Base-by-base conservation (phyloP, 2,888 invertebrate species). In the Aplocera efformata region DNA sequence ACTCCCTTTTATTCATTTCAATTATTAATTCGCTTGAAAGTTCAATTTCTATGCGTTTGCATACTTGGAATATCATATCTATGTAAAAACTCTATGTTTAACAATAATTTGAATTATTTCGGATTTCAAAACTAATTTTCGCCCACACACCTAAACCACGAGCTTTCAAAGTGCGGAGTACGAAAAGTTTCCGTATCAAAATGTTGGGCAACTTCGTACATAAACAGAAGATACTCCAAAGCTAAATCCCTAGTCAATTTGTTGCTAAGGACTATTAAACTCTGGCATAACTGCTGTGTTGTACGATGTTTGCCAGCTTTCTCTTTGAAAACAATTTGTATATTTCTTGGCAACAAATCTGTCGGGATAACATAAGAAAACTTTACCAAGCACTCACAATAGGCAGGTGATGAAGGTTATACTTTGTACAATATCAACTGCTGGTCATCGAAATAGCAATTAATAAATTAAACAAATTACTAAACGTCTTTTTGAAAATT, bases 101-200 rank as follows among this genome's bases (percentile, higher is more conserved):
- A n/a, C n/a, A n/a, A n/a, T n/a, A n/a, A n/a, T n/a, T n/a, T n/a
- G n/a, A n/a, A n/a, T n/a, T n/a, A n/a, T n/a, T n/a, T n/a, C 28
- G 28, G 39, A 27, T 35, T 28, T 21, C 22, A 6, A 29, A 7
- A 8, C 8, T 7, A 35, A 32, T 21, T 33, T 43, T 36, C 32
- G 32, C 32, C 30, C 26, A 31, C 22, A 7, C 13, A 26, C 21
- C 34, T 10, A 23, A 41, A 42, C 43, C 34, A 40, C 33, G 13
- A 34, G 10, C 26, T 37, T 42, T 33, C 20, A n/a, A 32, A 32
- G 27, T 42, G 11, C 17, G 7, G 35, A 37, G 42, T 48, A 45
- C 42, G 37, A 44, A 51, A 50, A 54, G 47, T 49, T 54, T 40
- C 21, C 24, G 37, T 45, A 48, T 51, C 40, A 50, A 44, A 50